A percentile compares a stretch with the other conserved stretches of the same genome.
Evolutionary conservation across 2,888 invertebrate species (phyloP).

Genomic region (Artemia sp.): DNA sequence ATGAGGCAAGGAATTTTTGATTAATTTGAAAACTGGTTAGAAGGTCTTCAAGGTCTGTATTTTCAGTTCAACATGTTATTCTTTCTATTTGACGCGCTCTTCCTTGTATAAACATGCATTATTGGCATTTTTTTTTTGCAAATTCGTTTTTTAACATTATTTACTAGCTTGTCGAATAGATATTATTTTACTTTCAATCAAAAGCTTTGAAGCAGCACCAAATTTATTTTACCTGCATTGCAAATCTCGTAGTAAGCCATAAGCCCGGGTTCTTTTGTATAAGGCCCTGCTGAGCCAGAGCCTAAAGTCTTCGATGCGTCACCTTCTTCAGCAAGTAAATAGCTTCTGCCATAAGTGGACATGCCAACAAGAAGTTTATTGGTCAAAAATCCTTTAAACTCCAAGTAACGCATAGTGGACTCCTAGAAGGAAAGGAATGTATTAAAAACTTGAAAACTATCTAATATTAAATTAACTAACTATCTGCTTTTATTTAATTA

Average conservation of each 20-base stretch:
- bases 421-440: constrained; percentile 36
- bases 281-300: constrained; percentile 54
- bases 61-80: too few relatives aligned
- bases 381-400: constrained; percentile 57
- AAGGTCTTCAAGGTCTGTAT: too few relatives aligned
- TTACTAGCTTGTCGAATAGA: background rate
- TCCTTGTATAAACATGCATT: too few relatives aligned
- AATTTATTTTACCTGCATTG: constrained; percentile 33
- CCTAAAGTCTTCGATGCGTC: constrained; percentile 38
- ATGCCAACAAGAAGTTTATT: constrained; percentile 68
- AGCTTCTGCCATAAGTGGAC: constrained; percentile 77
- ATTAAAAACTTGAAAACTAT: too few relatives aligned
- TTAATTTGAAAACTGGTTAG: too few relatives aligned
- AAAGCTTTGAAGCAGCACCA: too few relatives aligned
- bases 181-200: too few relatives aligned
- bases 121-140: background rate
- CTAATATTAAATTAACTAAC: too few relatives aligned
- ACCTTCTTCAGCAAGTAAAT: constrained; percentile 44
- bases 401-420: constrained; percentile 63
- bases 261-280: constrained; percentile 56
- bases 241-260: constrained; percentile 63
- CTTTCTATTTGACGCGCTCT: too few relatives aligned
- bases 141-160: background rate
- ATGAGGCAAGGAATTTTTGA: too few relatives aligned
- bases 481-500: too few relatives aligned